These are phyloP conservation scores for Lichenostomus cassidix DNA, from an alignment of 2,113 vertebrate genomes.

Conservation along the genomic window DNA sequence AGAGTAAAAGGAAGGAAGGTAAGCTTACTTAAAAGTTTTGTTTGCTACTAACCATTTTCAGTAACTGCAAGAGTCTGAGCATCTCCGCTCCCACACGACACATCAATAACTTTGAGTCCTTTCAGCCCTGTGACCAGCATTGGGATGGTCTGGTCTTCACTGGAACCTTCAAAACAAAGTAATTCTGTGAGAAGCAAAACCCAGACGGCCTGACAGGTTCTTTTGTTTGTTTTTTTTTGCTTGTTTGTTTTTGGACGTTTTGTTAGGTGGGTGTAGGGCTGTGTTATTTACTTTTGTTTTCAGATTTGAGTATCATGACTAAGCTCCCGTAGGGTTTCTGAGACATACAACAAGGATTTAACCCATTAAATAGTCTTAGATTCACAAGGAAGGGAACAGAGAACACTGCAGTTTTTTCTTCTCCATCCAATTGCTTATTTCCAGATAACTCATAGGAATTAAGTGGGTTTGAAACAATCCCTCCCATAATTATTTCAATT, in stretches of 20 bases:
- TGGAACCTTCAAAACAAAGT: constrained; percentile 83
- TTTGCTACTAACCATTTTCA: constrained; percentile 85
- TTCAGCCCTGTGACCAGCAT: constrained; percentile 93
- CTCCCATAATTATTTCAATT: not conserved
- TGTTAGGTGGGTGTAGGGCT: fast-evolving
- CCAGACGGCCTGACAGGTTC: not conserved
- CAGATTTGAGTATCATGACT: not conserved
- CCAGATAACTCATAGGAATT: not conserved
- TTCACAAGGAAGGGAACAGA: not conserved
- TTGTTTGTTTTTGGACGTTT: not conserved
- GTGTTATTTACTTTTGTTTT: not conserved
- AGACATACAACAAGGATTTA: not conserved
- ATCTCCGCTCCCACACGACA: constrained; percentile 94
- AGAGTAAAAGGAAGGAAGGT: not conserved
- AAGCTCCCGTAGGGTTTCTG: not conserved
- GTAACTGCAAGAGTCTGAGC: constrained; percentile 96
- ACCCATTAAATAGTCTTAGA: not conserved
- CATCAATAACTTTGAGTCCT: constrained; percentile 92
- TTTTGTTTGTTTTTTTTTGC: not conserved
- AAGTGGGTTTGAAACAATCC: not conserved
- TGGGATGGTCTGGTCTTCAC: constrained; percentile 96
- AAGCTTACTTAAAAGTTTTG: not conserved
- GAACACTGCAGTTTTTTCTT: not conserved
- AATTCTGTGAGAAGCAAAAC: not conserved
- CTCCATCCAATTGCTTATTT: not conserved